Base-by-base conservation (phyloP, 1,140 invertebrate species). In the Ooceraea biroi region DNA sequence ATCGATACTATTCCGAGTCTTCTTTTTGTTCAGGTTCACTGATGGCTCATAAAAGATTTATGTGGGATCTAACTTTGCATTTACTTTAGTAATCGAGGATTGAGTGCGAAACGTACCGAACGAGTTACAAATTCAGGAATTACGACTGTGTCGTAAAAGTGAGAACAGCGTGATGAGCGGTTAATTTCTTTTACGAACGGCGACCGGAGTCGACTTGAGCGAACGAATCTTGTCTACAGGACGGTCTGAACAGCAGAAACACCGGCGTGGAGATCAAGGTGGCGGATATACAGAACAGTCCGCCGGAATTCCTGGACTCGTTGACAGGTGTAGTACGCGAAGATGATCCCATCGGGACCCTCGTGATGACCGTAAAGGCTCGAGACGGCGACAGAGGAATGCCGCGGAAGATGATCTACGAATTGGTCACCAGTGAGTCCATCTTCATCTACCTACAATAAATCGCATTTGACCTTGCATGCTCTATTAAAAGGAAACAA, bases 301-400 rank as follows among this genome's bases (percentile, higher is more conserved):
- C 97, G 0, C 98, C 98, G 0, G 96, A 97, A 50, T 98, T 98
- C 94, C 95, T 96, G 36, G 97, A 97, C 1, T 96, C 97, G 0
- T 94, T 98, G 30, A 97, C 97, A 10, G 97, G 97, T 0, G 96
- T 98, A 41, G 95, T 98, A n/a, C 94, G 95, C 27, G 98, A 98
- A 93, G 97, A 98, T 90, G 97, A 96, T 84, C 96, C 97, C 0
- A 97, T 98, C 63, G 98, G 98, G n/a, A 97, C 97, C 2, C 93
- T 97, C 12, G 97, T 97, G 0, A 96, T 98, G 93, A 97, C 96
- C 0, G 94, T 98, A 2, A 96, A 97, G 90, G 98, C 98, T 0
- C 95, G 96, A 58, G 98, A 98, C 92, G 97, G 97, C 0, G 98
- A 98, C 90, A 95, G 96, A 58, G 97, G 97, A 0, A 95, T 96